Evolutionary conservation across 35 echinoderm and acorn worm genomes (phyloP).

Genomic region (Holothuria glaberrima): DNA sequence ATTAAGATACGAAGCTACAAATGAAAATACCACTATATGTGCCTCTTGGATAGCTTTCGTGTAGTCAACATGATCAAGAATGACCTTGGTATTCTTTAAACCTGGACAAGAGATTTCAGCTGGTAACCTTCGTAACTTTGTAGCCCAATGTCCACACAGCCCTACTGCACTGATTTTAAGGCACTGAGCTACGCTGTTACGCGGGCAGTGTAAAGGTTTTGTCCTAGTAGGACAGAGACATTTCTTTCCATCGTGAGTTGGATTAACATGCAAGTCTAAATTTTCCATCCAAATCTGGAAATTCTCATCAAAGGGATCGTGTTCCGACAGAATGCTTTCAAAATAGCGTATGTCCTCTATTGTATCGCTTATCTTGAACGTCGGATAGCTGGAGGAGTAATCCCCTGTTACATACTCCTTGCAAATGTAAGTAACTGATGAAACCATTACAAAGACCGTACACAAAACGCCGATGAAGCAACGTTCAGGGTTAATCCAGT

Average conservation of each 20-base stretch:
- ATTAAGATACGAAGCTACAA: slow-evolving; percentile 4
- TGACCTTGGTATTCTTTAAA: background rate
- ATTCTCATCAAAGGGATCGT: background rate
- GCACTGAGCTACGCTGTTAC: background rate
- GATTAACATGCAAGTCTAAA: too few relatives aligned
- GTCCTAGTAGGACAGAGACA: background rate
- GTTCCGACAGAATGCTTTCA: background rate
- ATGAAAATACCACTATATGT: slow-evolving; percentile 20
- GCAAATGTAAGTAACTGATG: too few relatives aligned
- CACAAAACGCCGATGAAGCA: too few relatives aligned
- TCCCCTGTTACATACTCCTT: too few relatives aligned
- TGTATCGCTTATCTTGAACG: background rate
- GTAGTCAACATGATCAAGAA: background rate
- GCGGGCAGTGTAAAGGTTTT: background rate
- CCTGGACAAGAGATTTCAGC: background rate
- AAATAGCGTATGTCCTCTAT: background rate
- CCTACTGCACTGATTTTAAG: slow-evolving; percentile 31
- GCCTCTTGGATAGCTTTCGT: background rate
- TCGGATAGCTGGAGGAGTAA: too few relatives aligned
- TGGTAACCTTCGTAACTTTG: background rate
- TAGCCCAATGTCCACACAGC: slow-evolving; percentile 25
- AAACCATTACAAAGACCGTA: too few relatives aligned
- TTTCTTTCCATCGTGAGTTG: too few relatives aligned
- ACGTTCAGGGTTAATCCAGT: too few relatives aligned
- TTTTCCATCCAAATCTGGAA: background rate